Evolutionary conservation across 2,888 invertebrate species (phyloP).

Genomic region (Ectobius pallidus): DNA sequence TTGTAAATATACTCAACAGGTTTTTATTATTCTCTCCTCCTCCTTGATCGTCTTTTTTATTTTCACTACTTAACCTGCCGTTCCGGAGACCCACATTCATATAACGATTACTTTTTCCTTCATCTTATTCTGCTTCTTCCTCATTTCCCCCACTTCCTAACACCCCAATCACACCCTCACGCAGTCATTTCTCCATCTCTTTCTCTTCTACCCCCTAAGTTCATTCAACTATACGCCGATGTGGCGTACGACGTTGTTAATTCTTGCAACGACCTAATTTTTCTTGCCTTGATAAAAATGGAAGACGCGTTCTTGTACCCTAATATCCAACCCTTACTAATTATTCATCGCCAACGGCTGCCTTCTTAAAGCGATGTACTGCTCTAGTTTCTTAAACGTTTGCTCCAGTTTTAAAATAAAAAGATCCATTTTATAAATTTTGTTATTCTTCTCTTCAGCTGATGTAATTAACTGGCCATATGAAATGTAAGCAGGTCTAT

Average conservation of each 20-base stretch:
- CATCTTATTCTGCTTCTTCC: too few relatives aligned
- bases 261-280: slow-evolving; percentile 21
- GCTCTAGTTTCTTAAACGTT: too few relatives aligned
- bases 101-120: slow-evolving; percentile 34
- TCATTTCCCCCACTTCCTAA: neutral
- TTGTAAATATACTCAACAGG: too few relatives aligned
- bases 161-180: slow-evolving; percentile 25
- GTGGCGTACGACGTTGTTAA: neutral
- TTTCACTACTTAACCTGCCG: slow-evolving; percentile 18
- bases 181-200: slow-evolving; percentile 23
- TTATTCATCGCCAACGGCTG: neutral
- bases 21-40: too few relatives aligned
- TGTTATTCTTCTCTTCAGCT: too few relatives aligned
- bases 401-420: too few relatives aligned
- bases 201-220: neutral
- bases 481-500: too few relatives aligned
- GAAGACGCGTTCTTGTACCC: neutral
- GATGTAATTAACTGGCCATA: too few relatives aligned
- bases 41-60: neutral
- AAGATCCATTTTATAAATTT: too few relatives aligned
- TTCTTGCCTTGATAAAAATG: slow-evolving; percentile 4
- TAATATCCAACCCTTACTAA: neutral
- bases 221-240: neutral
- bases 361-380: too few relatives aligned
- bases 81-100: slow-evolving; percentile 29